A percentile compares a stretch with the other conserved stretches of the same genome.
Conservation (phyloP, 1,140 invertebrate species). For the Sminthurinus signatus region DNA sequence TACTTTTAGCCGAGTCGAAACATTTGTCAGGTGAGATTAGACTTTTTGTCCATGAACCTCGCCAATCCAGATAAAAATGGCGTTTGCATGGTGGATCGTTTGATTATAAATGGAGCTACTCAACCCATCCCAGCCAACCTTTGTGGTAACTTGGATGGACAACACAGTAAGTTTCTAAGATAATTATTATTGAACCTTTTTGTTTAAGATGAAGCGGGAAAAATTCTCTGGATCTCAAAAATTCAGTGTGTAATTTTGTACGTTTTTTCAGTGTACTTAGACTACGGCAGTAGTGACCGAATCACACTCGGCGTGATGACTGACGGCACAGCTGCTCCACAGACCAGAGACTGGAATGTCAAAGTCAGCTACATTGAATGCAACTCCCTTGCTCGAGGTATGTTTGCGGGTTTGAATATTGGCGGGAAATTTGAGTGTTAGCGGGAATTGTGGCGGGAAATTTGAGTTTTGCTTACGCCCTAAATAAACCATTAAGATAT, state of each 20-base stretch:
- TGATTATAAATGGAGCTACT: constrained; percentile 36
- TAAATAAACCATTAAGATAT: no score
- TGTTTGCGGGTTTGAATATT: no score
- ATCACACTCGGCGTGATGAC: constrained; percentile 36
- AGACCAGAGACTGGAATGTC: constrained; percentile 32
- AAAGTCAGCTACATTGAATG: constrained; percentile 36
- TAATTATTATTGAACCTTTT: not conserved
- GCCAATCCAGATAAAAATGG: constrained; percentile 24
- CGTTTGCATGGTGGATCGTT: constrained; percentile 27
- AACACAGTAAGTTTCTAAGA: constrained; percentile 9
- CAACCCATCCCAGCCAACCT: constrained; percentile 28
- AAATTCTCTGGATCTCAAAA: no score
- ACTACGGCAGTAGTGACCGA: constrained; percentile 37
- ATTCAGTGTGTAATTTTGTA: not conserved
- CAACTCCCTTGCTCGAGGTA: constrained; percentile 34
- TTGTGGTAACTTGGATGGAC: not conserved
- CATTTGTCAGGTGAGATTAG: constrained; percentile 36
- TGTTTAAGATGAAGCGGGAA: not conserved
- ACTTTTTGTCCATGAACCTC: constrained; percentile 28
- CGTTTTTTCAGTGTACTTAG: constrained; percentile 38
- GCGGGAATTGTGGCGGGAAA: no score
- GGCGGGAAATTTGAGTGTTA: no score
- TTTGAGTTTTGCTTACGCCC: no score
- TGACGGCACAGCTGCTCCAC: constrained; percentile 20
- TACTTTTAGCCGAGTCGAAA: constrained; percentile 27